Conservation (phyloP, 2,888 invertebrate genomes). For the Pyrgus malvae region DNA sequence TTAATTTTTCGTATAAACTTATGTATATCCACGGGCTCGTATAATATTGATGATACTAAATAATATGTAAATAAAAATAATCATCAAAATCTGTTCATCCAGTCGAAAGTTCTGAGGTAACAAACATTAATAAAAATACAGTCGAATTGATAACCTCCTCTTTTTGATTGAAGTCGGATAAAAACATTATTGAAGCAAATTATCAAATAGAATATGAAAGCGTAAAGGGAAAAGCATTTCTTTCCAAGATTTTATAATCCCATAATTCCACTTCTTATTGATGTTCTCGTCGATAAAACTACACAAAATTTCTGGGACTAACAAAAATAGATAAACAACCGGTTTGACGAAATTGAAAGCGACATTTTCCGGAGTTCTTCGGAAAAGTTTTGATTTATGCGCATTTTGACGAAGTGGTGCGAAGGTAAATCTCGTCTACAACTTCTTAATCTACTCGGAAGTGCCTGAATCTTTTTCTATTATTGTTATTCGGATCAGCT, state of each 20-base stretch:
- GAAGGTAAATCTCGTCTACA: conserved; percentile 21
- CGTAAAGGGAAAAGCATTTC: background rate
- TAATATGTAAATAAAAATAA: too few relatives aligned
- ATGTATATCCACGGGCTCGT: too few relatives aligned
- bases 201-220: background rate
- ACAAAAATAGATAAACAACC: conserved; percentile 12
- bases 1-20: too few relatives aligned
- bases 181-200: background rate
- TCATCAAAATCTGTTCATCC: too few relatives aligned
- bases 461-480: conserved; percentile 8
- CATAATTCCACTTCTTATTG: conserved; percentile 5
- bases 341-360: conserved; percentile 51
- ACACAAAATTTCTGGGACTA: conserved; percentile 1
- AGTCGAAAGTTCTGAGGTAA: too few relatives aligned
- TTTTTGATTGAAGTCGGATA: too few relatives aligned
- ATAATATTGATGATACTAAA: too few relatives aligned
- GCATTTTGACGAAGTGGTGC: conserved; percentile 34
- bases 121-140: too few relatives aligned
- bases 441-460: conserved; percentile 21
- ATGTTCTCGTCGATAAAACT: conserved; percentile 6
- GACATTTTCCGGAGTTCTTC: conserved; percentile 52
- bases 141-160: too few relatives aligned
- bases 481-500: conserved; percentile 12
- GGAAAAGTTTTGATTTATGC: conserved; percentile 44
- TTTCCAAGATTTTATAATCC: conserved; percentile 36